phyloP scores from a whole-genome alignment of 1,140 invertebrate genomes.

The Batillaria attramentaria region DNA sequence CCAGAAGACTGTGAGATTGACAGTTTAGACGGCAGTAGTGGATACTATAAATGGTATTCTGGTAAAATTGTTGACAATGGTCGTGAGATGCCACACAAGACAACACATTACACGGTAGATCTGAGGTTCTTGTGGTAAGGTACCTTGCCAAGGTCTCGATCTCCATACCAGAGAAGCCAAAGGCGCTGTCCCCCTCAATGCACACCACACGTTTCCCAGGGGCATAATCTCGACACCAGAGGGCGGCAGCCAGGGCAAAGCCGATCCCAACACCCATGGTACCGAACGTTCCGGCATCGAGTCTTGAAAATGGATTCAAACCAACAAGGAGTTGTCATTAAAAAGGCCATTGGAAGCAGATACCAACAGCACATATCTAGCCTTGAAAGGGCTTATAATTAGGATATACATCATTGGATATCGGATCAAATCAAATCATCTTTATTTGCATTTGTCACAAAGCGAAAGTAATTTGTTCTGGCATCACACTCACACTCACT shows the following conservation, averaged over 20 bases:
- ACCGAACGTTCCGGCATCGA: slow-evolving; percentile 86
- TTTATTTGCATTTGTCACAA: too few relatives aligned
- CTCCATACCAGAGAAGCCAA: slow-evolving; percentile 98
- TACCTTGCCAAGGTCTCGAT: slow-evolving; percentile 93
- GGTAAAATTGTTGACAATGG: too few relatives aligned
- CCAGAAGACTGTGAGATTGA: too few relatives aligned
- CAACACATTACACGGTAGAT: neutral
- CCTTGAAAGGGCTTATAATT: neutral
- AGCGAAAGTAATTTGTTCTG: too few relatives aligned
- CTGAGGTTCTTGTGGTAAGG: neutral
- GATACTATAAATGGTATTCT: too few relatives aligned
- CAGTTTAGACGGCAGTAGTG: too few relatives aligned
- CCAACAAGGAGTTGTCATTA: neutral
- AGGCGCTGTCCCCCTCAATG: slow-evolving; percentile 95
- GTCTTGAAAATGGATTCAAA: slow-evolving; percentile 43
- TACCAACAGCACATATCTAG: neutral
- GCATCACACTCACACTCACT: too few relatives aligned
- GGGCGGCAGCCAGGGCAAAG: slow-evolving; percentile 92
- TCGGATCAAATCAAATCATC: too few relatives aligned
- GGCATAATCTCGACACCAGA: slow-evolving; percentile 87
- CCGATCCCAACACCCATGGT: slow-evolving; percentile 97
- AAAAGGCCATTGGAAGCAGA: too few relatives aligned
- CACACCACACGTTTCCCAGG: slow-evolving; percentile 87
- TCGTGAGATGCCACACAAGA: too few relatives aligned
- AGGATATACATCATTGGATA: too few relatives aligned